Evolutionary conservation across 2,888 invertebrate species (phyloP).

Genomic region (Drosophila pegasa): DNA sequence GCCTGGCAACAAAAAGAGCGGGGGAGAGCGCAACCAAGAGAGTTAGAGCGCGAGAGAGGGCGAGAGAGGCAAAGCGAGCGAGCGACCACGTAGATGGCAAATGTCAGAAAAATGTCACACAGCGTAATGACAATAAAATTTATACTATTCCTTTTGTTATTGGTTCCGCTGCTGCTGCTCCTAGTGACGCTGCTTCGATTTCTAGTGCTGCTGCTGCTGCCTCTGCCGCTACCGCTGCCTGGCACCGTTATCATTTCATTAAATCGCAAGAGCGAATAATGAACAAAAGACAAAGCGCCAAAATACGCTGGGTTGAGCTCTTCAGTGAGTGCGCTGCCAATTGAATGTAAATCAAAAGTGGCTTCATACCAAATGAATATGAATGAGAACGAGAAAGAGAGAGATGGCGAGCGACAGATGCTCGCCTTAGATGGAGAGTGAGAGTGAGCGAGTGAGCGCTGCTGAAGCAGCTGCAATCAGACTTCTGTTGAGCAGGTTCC

Average conservation of each 20-base stretch:
- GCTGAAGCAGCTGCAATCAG: conserved; percentile 28
- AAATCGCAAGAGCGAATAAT: conserved; percentile 64
- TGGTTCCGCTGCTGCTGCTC: conserved; percentile 17
- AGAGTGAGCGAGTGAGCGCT: not conserved
- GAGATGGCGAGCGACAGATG: not conserved
- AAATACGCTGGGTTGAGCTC: conserved; percentile 36
- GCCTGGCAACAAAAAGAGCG: conserved; percentile 28
- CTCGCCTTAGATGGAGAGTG: not conserved
- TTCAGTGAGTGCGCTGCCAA: conserved; percentile 58
- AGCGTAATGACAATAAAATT: conserved; percentile 67
- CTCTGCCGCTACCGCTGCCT: conserved; percentile 7
- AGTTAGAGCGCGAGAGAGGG: no score
- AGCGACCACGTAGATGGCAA: conserved; percentile 24
- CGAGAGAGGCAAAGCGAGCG: not conserved
- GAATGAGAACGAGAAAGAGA: conserved; percentile 33
- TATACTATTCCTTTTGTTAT: conserved; percentile 40
- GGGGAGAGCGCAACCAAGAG: conserved; percentile 8
- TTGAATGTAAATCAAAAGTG: conserved; percentile 69
- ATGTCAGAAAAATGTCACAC: conserved; percentile 47
- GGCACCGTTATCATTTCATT: conserved; percentile 71
- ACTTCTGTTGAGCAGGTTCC: conserved; percentile 55
- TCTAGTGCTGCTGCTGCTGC: conserved; percentile 2
- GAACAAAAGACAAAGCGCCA: conserved; percentile 50
- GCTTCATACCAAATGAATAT: conserved; percentile 45
- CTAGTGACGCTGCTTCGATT: no score